These are phyloP conservation scores for Criorhina ranunculi DNA, from an alignment of 2,888 invertebrate species.

Conservation along the genomic window DNA sequence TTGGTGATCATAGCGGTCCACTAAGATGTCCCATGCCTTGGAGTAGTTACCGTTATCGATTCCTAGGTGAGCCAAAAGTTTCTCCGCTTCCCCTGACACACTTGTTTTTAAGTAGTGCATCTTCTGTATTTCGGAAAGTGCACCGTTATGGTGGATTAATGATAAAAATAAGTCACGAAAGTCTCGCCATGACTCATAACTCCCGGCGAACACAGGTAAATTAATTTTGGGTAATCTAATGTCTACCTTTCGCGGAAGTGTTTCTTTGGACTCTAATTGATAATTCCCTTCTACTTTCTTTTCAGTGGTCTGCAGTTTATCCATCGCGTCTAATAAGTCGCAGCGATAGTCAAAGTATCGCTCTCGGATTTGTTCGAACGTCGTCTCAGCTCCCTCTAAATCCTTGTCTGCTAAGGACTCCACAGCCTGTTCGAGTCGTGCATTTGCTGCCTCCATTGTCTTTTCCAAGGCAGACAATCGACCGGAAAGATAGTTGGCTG, in stretches of 20 bases:
- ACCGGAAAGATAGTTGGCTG: neutral
- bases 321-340: conserved; percentile 1
- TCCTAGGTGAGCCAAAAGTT: conserved; percentile 3
- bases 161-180: neutral
- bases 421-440: neutral
- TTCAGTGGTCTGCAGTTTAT: neutral
- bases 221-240: conserved; percentile 11
- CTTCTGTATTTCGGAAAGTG: conserved; percentile 5
- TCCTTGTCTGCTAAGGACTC: conserved; percentile 3
- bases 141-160: neutral
- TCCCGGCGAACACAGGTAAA: conserved; percentile 1
- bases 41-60: conserved; percentile 10
- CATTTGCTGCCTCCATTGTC: conserved; percentile 19
- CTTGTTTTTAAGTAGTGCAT: conserved; percentile 16
- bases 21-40: conserved; percentile 9
- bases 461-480: conserved; percentile 4
- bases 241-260: neutral
- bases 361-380: conserved; percentile 2
- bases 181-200: conserved; percentile 1
- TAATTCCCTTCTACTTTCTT: conserved; percentile 1
- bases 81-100: conserved; percentile 21
- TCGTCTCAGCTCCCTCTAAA: neutral
- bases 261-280: neutral
- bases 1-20: conserved; percentile 1
- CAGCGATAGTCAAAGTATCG: neutral